These are phyloP conservation scores for Diploscapter pachys DNA, from an alignment of 1,140 invertebrate genomes.

Conservation along the genomic window DNA sequence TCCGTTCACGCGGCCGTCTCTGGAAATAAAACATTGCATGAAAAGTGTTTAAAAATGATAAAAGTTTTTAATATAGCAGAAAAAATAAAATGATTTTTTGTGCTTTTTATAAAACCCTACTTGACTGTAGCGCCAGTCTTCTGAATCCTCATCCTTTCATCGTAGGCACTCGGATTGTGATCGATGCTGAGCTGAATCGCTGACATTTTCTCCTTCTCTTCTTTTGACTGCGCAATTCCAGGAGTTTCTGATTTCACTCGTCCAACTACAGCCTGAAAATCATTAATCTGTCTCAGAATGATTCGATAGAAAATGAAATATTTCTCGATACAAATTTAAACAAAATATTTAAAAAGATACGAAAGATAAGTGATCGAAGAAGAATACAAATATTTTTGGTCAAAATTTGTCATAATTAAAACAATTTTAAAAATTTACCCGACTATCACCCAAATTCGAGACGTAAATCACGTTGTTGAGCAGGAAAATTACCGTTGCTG, in stretches of 20 bases:
- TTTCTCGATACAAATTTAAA: no score
- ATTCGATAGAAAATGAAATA: no score
- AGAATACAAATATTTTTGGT: no score
- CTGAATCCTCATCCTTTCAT: constrained; percentile 32
- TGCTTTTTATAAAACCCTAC: not conserved
- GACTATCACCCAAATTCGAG: constrained; percentile 31
- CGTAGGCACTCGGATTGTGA: constrained; percentile 28
- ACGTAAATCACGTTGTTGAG: constrained; percentile 30
- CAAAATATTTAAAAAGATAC: not conserved
- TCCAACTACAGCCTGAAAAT: constrained; percentile 18
- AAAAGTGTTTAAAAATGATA: no score
- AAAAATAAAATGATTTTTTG: no score
- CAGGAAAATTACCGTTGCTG: constrained; percentile 23
- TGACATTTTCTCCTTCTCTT: constrained; percentile 4
- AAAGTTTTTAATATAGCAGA: no score
- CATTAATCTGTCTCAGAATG: not conserved
- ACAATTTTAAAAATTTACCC: constrained; percentile 1
- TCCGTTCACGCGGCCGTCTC: constrained; percentile 32
- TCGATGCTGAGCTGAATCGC: constrained; percentile 23
- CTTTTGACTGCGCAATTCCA: constrained; percentile 2
- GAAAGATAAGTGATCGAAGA: not conserved
- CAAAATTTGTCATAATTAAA: not conserved
- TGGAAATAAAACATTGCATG: not conserved
- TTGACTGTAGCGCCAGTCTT: constrained; percentile 26
- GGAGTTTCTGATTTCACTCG: constrained; percentile 1